phyloP scores from a whole-genome alignment of 2,113 vertebrate genomes.

The Aplodontia rufa region DNA sequence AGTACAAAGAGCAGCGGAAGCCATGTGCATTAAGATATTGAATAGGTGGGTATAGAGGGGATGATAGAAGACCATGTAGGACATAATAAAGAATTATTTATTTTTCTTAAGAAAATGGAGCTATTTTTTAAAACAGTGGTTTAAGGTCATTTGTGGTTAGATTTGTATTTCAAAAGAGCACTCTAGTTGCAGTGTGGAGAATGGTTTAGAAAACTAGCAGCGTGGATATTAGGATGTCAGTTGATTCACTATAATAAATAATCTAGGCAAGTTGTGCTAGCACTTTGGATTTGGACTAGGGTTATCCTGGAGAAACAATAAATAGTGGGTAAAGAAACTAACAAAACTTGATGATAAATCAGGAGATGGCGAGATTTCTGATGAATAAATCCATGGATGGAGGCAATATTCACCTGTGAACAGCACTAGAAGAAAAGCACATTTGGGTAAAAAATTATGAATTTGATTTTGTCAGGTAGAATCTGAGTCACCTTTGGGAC shows the following conservation, averaged over 20 bases:
- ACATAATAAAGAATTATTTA: neutral
- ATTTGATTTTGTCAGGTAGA: neutral
- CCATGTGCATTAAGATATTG: neutral
- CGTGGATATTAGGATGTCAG: neutral
- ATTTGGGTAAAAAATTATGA: neutral
- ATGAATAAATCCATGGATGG: neutral
- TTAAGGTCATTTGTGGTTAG: neutral
- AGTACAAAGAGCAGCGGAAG: neutral
- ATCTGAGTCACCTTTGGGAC: neutral
- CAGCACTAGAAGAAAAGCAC: neutral
- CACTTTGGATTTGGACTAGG: neutral
- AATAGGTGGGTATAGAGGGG: neutral
- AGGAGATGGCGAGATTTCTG: neutral
- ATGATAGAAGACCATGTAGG: neutral
- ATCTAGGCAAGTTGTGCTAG: neutral
- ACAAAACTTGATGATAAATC: neutral
- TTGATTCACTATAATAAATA: neutral
- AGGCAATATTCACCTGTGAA: neutral
- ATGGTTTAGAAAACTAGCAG: neutral
- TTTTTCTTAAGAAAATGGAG: neutral
- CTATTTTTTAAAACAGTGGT: neutral
- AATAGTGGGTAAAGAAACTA: neutral
- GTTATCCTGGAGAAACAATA: neutral
- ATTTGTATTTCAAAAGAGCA: slow-evolving; percentile 4
- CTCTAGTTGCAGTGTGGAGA: neutral